Conservation (phyloP, 1,140 invertebrate genomes). For the Phocides pigmalion region DNA sequence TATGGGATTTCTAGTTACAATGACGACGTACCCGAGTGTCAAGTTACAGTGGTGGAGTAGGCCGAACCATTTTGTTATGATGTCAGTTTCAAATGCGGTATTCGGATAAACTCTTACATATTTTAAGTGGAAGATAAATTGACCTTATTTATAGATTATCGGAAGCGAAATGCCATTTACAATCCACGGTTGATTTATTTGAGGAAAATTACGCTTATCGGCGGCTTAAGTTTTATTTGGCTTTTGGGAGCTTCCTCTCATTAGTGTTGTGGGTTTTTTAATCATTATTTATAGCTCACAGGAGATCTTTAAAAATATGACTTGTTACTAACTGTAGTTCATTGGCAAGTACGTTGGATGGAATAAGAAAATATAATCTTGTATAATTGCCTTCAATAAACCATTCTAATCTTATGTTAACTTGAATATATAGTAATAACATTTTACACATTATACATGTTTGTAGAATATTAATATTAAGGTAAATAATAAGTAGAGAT, state of each 20-base stretch:
- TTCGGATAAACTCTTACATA: constrained; percentile 60
- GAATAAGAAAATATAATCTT: too few relatives aligned
- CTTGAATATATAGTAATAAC: too few relatives aligned
- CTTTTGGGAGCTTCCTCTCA: constrained; percentile 24
- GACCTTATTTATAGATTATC: constrained; percentile 63
- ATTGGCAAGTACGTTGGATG: too few relatives aligned
- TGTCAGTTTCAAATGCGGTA: constrained; percentile 55
- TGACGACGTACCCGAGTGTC: constrained; percentile 32
- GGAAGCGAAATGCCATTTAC: constrained; percentile 65
- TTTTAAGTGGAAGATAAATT: constrained; percentile 67
- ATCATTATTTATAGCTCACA: constrained; percentile 2
- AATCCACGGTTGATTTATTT: constrained; percentile 69
- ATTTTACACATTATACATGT: too few relatives aligned
- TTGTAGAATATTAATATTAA: too few relatives aligned
- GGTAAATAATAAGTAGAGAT: too few relatives aligned
- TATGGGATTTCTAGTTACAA: constrained; percentile 12
- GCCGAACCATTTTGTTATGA: constrained; percentile 60
- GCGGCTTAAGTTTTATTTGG: constrained; percentile 40
- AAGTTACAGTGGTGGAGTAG: constrained; percentile 40
- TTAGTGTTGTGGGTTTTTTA: constrained; percentile 10
- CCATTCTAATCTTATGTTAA: too few relatives aligned
- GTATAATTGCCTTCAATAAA: too few relatives aligned
- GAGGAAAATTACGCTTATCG: constrained; percentile 53
- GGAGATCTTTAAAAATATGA: not conserved
- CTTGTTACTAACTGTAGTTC: not conserved